These are phyloP conservation scores for Craniophora ligustri DNA, from an alignment of 2,888 invertebrate species.

Conservation along the genomic window DNA sequence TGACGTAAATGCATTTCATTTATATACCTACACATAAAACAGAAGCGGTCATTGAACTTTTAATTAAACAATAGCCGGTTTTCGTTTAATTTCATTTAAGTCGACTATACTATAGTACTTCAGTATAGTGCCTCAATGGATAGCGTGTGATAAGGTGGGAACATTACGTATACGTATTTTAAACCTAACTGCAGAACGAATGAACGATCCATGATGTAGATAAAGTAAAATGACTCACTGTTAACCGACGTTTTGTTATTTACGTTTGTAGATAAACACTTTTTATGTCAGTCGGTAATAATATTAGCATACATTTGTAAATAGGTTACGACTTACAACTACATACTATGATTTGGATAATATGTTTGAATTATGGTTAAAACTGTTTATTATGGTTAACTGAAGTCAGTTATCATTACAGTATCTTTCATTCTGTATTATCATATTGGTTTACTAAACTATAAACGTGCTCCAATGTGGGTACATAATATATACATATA, in stretches of 20 bases:
- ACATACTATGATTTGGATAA: neutral
- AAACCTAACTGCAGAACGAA: slow-evolving; percentile 24
- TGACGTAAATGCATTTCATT: neutral
- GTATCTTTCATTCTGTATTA: too few species aligned
- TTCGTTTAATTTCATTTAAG: slow-evolving; percentile 37
- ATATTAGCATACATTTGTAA: neutral
- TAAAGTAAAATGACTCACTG: slow-evolving; percentile 26
- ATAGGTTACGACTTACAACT: neutral
- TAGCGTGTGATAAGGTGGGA: slow-evolving; percentile 53
- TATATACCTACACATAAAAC: slow-evolving; percentile 15
- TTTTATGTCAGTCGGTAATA: neutral
- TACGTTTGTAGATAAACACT: slow-evolving; percentile 16
- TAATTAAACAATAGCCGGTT: slow-evolving; percentile 47
- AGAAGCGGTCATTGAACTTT: slow-evolving; percentile 26
- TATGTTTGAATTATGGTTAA: neutral
- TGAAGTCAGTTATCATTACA: too few species aligned
- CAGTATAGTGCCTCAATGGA: slow-evolving; percentile 36
- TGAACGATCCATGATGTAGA: slow-evolving; percentile 17
- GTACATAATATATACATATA: too few species aligned
- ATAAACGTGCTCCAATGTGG: too few species aligned
- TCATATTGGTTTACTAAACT: too few species aligned
- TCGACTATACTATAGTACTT: slow-evolving; percentile 30
- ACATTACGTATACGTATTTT: slow-evolving; percentile 27
- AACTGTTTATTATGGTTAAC: too few species aligned
- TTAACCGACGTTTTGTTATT: slow-evolving; percentile 10